phyloP scores from a whole-genome alignment of 2,797 vertebrate genomes.

The Clamator glandarius region DNA sequence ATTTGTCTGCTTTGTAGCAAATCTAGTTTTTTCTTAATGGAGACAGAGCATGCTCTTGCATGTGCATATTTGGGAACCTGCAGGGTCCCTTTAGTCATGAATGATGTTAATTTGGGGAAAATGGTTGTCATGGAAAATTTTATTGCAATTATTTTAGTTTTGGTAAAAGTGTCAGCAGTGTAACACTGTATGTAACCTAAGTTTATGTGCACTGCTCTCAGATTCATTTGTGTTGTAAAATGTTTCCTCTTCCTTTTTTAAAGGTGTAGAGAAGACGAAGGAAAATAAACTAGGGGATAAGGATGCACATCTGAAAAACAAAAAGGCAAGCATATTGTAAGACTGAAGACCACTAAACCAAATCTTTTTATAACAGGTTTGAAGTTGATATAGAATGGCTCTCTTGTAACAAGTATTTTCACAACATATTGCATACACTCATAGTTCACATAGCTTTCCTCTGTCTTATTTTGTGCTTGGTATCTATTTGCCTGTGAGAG shows the following conservation, averaged over 20 bases:
- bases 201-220: background rate
- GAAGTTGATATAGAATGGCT: background rate
- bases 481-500: background rate
- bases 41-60: background rate
- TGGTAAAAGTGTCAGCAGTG: background rate
- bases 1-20: background rate
- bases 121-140: background rate
- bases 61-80: background rate
- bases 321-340: constrained; percentile 35
- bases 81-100: background rate
- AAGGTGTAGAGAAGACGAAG: constrained; percentile 55
- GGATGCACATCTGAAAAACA: constrained; percentile 5
- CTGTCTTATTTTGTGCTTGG: background rate
- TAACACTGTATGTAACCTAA: background rate
- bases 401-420: background rate
- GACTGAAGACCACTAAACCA: background rate
- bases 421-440: background rate
- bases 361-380: background rate
- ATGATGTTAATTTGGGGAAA: background rate
- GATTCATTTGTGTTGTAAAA: background rate
- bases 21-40: background rate
- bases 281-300: background rate
- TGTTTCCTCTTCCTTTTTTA: constrained; percentile 33
- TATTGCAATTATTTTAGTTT: background rate
- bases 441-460: background rate